Base-by-base conservation (phyloP, 2,113 vertebrate species). In the Albula goreensis region DNA sequence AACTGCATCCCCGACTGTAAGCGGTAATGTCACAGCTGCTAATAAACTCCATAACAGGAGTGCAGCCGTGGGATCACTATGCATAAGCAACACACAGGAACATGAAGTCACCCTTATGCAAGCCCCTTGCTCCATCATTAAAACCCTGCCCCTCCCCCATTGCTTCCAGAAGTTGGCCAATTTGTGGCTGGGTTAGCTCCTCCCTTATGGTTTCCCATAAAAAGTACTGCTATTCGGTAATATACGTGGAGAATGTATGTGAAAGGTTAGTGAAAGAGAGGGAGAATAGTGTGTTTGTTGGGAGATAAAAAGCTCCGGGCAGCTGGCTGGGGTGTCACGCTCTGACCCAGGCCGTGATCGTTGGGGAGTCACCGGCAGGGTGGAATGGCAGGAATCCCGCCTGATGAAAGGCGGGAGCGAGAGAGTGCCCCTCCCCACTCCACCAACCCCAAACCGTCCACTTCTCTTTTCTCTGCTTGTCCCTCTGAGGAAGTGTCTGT, bases 51-150 rank as follows among this genome's bases (percentile, higher is more conserved):
- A 19, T 19, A 56, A 2, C 53, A 9, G 53, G 53, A 6, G 12
- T 7, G 6, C 53, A n/a, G 4, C 3, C 4, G 63, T 70, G 63
- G 63, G 63, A 70, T 22, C 1, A 22, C 63, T 70, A 22, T 31
- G 25, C 22, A 12, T 10, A 7, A 79, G 41, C n/a, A 4, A 50
- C 2, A 48, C 48, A 5, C 48, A 4, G 48, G 48, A 79, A 3
- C 77, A 78, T 49, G 12, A 79, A 50, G 48, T 79, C 31, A 50
- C 4, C 17, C 85, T 89, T 87, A 87, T 88, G 81, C 89, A 91
- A 88, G 89, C 92, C 92, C 92, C 92, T 93, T 91, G 91, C 90
- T 91, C 93, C 89, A 90, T 92, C 93, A 92, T 94, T 94, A 94
- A 93, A 92, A 89, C 87, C 85, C 74, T 88, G 92, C 93, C 91